Evolutionary conservation across 2,113 vertebrate genomes (phyloP).

Genomic region (Micronycteris hirsuta): DNA sequence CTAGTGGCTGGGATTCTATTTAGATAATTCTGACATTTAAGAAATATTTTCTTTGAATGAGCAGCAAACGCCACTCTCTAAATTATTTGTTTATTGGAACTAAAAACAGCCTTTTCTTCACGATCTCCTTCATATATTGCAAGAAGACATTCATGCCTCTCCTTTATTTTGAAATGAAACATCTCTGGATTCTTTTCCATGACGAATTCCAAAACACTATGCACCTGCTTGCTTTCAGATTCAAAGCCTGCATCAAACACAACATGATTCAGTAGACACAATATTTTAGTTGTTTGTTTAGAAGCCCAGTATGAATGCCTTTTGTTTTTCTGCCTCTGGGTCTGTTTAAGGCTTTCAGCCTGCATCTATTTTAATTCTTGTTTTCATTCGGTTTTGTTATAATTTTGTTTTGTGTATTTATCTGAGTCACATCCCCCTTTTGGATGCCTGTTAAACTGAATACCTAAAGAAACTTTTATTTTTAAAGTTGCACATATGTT

Average conservation of each 20-base stretch:
- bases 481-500: no score
- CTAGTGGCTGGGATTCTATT: neutral
- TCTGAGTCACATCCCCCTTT: neutral
- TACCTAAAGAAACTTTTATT: neutral
- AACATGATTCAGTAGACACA: neutral
- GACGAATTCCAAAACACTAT: neutral
- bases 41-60: neutral
- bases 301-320: neutral
- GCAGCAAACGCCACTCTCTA: neutral
- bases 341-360: neutral
- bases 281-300: neutral
- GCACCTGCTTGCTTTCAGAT: neutral
- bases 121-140: neutral
- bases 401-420: neutral
- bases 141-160: neutral
- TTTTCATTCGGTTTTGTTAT: neutral
- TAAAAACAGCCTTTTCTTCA: neutral
- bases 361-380: neutral
- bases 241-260: neutral
- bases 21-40: neutral
- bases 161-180: neutral
- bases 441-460: neutral
- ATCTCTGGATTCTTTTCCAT: neutral
- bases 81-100: neutral
- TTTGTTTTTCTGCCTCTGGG: neutral